Conservation (phyloP, 2,888 invertebrate species). For the Polymixis lichenea region DNA sequence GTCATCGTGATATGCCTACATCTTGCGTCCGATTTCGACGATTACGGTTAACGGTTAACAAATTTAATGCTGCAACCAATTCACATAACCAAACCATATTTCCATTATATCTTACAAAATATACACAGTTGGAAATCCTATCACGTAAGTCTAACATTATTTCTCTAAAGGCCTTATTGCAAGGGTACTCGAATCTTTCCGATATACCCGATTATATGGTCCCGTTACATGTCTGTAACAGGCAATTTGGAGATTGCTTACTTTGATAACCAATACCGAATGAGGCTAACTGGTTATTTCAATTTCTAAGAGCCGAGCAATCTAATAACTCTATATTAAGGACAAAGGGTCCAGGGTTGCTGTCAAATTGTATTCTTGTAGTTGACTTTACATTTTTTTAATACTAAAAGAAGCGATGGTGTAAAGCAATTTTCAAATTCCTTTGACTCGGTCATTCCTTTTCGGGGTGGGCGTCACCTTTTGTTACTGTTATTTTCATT, state of each 20-base stretch:
- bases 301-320: conserved; percentile 41
- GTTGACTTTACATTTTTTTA: neutral
- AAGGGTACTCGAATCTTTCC: conserved; percentile 30
- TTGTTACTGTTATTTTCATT: no score
- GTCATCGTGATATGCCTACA: neutral
- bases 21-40: neutral
- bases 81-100: neutral
- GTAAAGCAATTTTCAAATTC: no score
- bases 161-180: conserved; percentile 24
- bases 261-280: conserved; percentile 57
- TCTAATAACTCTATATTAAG: conserved; percentile 34
- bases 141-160: neutral
- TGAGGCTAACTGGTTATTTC: conserved; percentile 43
- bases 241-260: conserved; percentile 58
- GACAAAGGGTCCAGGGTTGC: neutral
- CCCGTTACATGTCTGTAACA: conserved; percentile 48
- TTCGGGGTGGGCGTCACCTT: no score
- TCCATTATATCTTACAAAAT: neutral
- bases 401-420: neutral
- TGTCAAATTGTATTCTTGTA: neutral
- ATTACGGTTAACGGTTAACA: no score
- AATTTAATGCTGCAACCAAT: neutral
- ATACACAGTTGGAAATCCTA: conserved; percentile 1
- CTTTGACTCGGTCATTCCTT: no score
- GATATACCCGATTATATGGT: conserved; percentile 16